Evolutionary conservation across 1,140 invertebrate species (phyloP), one percentile per base, ranked within the genome.

Genomic region (Sycobia sp.): DNA sequence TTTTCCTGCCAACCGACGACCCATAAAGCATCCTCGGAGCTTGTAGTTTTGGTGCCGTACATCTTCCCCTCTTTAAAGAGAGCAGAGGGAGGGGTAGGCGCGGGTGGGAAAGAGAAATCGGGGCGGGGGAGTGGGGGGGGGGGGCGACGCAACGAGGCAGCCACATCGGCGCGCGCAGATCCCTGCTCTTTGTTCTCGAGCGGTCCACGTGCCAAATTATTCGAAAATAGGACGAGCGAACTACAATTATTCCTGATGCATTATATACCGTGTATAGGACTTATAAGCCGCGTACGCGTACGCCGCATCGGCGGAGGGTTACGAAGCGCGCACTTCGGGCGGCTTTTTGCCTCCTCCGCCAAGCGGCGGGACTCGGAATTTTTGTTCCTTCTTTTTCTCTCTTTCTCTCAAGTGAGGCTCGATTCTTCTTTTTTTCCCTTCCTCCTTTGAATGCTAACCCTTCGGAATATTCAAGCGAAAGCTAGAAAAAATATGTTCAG

Each of bases 361-460:
- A n/a, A n/a, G n/a, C n/a, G n/a, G n/a, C n/a, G n/a, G n/a, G n/a
- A n/a, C n/a, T n/a, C n/a, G n/a, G n/a, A n/a, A n/a, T n/a, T n/a
- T n/a, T n/a, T n/a, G n/a, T n/a, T 62, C 59, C 38, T 32, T 43
- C 58, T 54, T 44, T 59, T 57, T 41, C 18, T 32, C 58, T 50
- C 55, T 59, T 59, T 67, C 62, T 67, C 59, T 65, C 59, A 62
- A 62, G 61, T 67, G n/a, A n/a, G n/a, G n/a, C n/a, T n/a, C n/a
- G n/a, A n/a, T n/a, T n/a, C n/a, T n/a, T n/a, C n/a, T n/a, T n/a
- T n/a, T n/a, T n/a, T n/a, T n/a, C n/a, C n/a, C n/a, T n/a, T n/a
- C n/a, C n/a, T n/a, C n/a, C n/a, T n/a, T n/a, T n/a, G n/a, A n/a
- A n/a, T n/a, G n/a, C n/a, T n/a, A n/a, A n/a, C n/a, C n/a, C n/a